Evolutionary conservation across 2,113 vertebrate genomes (phyloP).

Genomic region (Brachyistius frenatus): DNA sequence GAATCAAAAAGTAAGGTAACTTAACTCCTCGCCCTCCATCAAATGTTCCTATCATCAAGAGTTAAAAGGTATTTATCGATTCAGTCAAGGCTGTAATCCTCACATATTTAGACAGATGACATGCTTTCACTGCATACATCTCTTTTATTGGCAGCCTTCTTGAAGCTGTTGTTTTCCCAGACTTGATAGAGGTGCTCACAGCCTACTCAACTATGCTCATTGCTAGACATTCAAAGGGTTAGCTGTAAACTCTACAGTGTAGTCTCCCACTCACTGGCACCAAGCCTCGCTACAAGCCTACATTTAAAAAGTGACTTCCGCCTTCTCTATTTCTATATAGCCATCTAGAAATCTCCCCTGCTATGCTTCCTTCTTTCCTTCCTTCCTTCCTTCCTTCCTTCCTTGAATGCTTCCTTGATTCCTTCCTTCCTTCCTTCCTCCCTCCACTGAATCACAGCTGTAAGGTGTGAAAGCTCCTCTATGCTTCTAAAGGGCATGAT

Average conservation of each 20-base stretch:
- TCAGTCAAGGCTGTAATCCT: conserved; percentile 53
- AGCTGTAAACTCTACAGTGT: conserved; percentile 39
- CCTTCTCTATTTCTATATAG: conserved; percentile 18
- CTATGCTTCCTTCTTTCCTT: background rate
- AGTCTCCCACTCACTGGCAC: conserved; percentile 39
- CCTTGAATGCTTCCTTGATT: background rate
- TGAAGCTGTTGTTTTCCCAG: conserved; percentile 52
- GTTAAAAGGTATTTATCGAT: conserved; percentile 36
- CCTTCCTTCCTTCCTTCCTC: background rate
- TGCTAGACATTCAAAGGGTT: conserved; percentile 55
- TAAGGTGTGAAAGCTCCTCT: conserved; percentile 27
- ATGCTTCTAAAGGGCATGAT: conserved; percentile 65
- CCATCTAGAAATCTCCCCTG: background rate
- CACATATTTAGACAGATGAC: conserved; percentile 61
- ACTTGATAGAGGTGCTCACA: conserved; percentile 29
- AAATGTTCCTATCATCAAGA: conserved; percentile 15
- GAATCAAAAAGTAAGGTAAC: background rate
- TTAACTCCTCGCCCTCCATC: conserved; percentile 9
- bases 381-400: too few relatives aligned
- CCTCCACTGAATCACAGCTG: conserved; percentile 20
- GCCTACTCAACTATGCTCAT: conserved; percentile 32
- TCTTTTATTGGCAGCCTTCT: conserved; percentile 46
- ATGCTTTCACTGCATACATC: conserved; percentile 45
- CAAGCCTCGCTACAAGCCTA: conserved; percentile 21
- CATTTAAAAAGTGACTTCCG: conserved; percentile 12